Conservation (phyloP, 53 echinoderm and acorn worm species). For the Paracentrotus lividus region DNA sequence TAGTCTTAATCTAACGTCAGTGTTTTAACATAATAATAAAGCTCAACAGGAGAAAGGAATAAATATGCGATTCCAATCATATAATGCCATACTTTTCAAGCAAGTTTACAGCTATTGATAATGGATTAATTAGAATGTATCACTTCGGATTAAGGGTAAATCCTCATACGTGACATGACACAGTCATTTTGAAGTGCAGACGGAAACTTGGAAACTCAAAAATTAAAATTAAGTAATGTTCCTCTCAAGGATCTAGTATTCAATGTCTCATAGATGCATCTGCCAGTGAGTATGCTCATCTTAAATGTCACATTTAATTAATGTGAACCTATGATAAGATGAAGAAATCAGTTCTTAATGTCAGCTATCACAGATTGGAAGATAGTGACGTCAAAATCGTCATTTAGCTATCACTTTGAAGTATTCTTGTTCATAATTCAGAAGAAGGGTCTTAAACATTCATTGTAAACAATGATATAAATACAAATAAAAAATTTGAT, state of each 20-base stretch:
- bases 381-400: not conserved
- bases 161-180: slow-evolving; percentile 2
- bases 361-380: not conserved
- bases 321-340: not conserved
- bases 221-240: not conserved
- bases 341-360: slow-evolving; percentile 9
- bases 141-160: not conserved
- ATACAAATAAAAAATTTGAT: not conserved
- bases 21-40: not conserved
- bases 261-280: slow-evolving; percentile 22
- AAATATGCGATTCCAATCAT: not conserved
- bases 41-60: not conserved
- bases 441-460: not conserved
- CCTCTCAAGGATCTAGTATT: slow-evolving; percentile 4
- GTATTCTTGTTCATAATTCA: not conserved
- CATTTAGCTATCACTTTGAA: not conserved
- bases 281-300: not conserved
- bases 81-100: not conserved
- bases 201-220: not conserved
- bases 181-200: not conserved
- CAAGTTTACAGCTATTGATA: not conserved
- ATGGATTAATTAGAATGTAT: not conserved
- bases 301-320: slow-evolving; percentile 30
- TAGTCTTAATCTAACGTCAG: not conserved
- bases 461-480: not conserved